Evolutionary conservation across 1,140 invertebrate species (phyloP).

Genomic region (Paraescarpia echinospica): DNA sequence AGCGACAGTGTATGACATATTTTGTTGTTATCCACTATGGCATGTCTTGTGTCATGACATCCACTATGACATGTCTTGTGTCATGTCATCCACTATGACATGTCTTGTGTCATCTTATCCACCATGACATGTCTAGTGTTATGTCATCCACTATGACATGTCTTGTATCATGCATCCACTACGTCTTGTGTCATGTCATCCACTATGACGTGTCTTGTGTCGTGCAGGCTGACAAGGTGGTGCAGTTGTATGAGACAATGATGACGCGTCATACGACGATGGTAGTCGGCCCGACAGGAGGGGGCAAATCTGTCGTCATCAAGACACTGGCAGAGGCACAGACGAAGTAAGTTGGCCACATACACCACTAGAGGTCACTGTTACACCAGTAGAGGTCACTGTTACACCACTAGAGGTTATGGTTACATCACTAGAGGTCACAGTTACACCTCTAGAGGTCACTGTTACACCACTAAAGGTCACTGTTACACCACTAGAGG

Average conservation of each 20-base stretch:
- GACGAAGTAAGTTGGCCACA: constrained; percentile 58
- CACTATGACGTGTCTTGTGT: background rate
- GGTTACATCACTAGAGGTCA: too few relatives aligned
- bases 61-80: too few relatives aligned
- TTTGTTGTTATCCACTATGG: background rate
- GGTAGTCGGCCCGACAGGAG: constrained; percentile 87
- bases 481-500: too few relatives aligned
- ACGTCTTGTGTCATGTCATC: background rate
- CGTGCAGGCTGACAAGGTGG: constrained; percentile 78
- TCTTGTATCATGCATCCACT: too few relatives aligned
- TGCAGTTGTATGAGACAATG: constrained; percentile 91
- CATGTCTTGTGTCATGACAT: too few relatives aligned
- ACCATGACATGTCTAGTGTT: background rate
- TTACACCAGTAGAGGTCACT: too few relatives aligned
- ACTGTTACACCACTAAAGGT: too few relatives aligned
- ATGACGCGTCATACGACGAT: constrained; percentile 89
- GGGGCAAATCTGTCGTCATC: constrained; percentile 85
- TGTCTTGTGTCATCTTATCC: constrained; percentile 11
- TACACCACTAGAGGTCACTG: background rate
- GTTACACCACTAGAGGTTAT: too few relatives aligned
- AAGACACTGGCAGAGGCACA: constrained; percentile 79
- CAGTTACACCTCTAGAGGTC: too few relatives aligned
- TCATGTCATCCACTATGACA: background rate
- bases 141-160: too few relatives aligned
- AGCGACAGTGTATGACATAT: too few relatives aligned